Conservation (phyloP, 2,888 invertebrate genomes). For the Pterobdella sp. region DNA sequence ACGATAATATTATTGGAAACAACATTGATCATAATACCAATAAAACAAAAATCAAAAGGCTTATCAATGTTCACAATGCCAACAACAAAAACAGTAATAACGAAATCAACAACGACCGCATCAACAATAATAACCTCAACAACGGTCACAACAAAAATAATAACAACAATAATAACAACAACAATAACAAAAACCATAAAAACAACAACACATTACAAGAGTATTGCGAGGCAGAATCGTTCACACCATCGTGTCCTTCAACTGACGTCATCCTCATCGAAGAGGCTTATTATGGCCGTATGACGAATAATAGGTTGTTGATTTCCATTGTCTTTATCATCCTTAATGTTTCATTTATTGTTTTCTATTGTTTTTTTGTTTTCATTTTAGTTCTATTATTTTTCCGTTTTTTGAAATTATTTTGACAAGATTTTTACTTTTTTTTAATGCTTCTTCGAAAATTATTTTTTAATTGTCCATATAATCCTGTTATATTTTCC, state of each 20-base stretch:
- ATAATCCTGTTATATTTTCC: too few species aligned
- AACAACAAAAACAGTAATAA: not conserved
- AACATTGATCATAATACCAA: too few species aligned
- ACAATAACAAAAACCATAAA: not conserved
- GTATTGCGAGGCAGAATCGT: conserved; percentile 18
- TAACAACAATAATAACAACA: not conserved
- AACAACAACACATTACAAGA: not conserved
- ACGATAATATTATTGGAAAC: too few species aligned
- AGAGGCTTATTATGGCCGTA: conserved; percentile 16
- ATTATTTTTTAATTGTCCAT: too few species aligned
- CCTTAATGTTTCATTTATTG: too few species aligned
- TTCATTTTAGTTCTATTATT: too few species aligned
- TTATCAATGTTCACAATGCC: not conserved
- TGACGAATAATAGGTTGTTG: not conserved
- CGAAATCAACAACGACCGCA: not conserved
- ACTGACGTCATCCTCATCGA: conserved; percentile 15
- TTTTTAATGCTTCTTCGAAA: too few species aligned
- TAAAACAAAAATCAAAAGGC: not conserved
- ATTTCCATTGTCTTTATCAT: too few species aligned
- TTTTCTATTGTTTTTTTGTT: too few species aligned
- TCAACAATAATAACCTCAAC: not conserved
- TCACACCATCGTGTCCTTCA: conserved; percentile 9
- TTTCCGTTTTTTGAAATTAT: too few species aligned
- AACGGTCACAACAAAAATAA: not conserved
- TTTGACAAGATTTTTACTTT: too few species aligned